These are phyloP conservation scores for Hetaerina titia DNA, from an alignment of 2,888 invertebrate genomes.

Conservation along the genomic window DNA sequence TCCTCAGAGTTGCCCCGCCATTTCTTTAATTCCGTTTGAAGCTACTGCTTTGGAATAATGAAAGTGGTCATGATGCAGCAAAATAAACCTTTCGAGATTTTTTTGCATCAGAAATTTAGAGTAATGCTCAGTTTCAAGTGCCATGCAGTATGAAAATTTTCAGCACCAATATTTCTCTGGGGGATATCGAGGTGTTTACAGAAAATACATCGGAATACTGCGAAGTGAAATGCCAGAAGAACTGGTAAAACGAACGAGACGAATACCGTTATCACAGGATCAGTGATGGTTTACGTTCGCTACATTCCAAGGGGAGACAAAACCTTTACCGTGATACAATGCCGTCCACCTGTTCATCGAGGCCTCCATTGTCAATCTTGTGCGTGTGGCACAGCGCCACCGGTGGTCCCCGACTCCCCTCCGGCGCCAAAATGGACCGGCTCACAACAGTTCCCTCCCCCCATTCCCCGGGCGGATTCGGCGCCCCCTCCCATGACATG, in stretches of 20 bases:
- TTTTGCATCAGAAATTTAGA: no score
- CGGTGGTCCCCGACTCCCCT: background rate
- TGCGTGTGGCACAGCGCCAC: background rate
- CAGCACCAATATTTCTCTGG: no score
- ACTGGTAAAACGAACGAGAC: background rate
- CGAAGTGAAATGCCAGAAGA: background rate
- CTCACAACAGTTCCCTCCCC: background rate
- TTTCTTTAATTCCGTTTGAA: no score
- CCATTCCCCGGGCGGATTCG: background rate
- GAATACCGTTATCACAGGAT: background rate
- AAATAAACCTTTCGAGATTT: no score
- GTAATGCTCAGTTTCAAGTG: no score
- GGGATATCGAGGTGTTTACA: no score
- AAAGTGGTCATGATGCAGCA: no score
- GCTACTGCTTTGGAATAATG: no score
- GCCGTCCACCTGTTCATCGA: background rate
- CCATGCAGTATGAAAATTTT: no score
- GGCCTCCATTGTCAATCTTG: background rate
- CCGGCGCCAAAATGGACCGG: conserved; percentile 29
- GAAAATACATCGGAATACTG: no score
- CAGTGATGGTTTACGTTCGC: background rate
- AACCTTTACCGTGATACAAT: background rate
- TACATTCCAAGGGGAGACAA: background rate
- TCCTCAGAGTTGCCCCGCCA: no score
- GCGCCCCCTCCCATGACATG: background rate